Evolutionary conservation across 2,113 vertebrate genomes (phyloP).

Genomic region (Helogale parvula): DNA sequence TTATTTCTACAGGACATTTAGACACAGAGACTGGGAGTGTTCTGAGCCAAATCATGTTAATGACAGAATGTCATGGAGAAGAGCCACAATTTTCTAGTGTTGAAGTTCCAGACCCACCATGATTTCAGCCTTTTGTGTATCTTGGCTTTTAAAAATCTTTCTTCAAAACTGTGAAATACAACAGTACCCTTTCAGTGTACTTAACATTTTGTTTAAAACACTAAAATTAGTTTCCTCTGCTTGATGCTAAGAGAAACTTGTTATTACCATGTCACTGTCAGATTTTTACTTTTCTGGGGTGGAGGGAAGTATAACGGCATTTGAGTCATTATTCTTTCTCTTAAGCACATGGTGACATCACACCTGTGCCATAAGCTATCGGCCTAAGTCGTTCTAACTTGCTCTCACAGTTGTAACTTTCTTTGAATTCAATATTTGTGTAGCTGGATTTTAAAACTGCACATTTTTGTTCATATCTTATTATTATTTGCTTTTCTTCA

Average conservation of each 20-base stretch:
- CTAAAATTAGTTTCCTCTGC: not conserved
- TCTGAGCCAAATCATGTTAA: not conserved
- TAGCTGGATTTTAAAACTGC: not conserved
- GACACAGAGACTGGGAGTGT: not conserved
- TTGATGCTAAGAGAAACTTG: not conserved
- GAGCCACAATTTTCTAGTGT: not conserved
- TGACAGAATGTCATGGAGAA: not conserved
- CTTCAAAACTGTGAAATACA: not conserved
- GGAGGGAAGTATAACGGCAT: not conserved
- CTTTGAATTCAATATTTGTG: not conserved
- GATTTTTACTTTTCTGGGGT: not conserved
- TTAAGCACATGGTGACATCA: not conserved
- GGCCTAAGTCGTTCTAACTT: not conserved
- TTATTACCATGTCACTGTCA: not conserved
- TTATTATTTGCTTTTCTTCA: not conserved
- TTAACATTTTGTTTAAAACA: conserved; percentile 2
- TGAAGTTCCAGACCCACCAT: not conserved
- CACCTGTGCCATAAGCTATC: not conserved
- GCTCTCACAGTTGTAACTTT: not conserved
- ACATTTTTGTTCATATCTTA: not conserved
- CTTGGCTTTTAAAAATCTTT: not conserved
- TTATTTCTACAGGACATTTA: not conserved
- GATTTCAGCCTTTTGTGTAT: not conserved
- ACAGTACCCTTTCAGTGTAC: not conserved
- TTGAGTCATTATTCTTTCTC: not conserved